Evolutionary conservation across 2,888 invertebrate species (phyloP).

Genomic region (Agelastica alni): DNA sequence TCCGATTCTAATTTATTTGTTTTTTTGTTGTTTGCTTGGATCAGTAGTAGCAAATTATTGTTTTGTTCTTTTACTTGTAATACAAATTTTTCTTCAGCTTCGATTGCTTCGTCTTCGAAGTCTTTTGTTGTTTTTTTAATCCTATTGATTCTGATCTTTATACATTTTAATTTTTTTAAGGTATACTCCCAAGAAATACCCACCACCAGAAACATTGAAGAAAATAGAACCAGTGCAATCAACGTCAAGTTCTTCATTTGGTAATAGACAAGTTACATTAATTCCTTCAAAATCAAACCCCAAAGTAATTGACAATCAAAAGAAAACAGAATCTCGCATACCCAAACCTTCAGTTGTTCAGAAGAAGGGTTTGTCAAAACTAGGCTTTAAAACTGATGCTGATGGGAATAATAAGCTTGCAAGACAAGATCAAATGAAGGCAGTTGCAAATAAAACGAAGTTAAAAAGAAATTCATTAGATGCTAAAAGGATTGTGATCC

Average conservation of each 20-base stretch:
- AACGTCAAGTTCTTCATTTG: too few species aligned
- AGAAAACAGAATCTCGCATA: constrained; percentile 18
- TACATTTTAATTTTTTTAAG: background rate
- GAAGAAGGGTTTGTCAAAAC: constrained; percentile 29
- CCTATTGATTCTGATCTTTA: too few species aligned
- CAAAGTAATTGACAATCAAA: constrained; percentile 17
- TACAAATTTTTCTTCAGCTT: too few species aligned
- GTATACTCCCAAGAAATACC: constrained; percentile 18
- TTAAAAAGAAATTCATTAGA: constrained; percentile 33
- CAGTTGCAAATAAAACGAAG: constrained; percentile 41
- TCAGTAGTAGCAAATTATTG: too few species aligned
- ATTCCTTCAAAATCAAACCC: constrained; percentile 23
- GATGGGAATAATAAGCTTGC: constrained; percentile 11
- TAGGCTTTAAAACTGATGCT: constrained; percentile 39
- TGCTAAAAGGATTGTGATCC: constrained; percentile 57
- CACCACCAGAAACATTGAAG: constrained; percentile 13
- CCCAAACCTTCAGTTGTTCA: constrained; percentile 17
- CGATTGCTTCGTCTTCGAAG: too few species aligned
- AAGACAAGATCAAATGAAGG: constrained; percentile 39
- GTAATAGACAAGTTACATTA: constrained; percentile 2
- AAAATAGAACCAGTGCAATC: constrained; percentile 9
- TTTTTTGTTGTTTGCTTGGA: too few species aligned
- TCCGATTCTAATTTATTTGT: too few species aligned
- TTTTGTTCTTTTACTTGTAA: too few species aligned
- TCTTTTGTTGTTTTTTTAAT: too few species aligned